Percentiles rank a stretch among this genome's conserved stretches.
These are phyloP conservation scores for Hirudinaria manillensis DNA, from an alignment of 2,888 invertebrate species.

Conservation along the genomic window DNA sequence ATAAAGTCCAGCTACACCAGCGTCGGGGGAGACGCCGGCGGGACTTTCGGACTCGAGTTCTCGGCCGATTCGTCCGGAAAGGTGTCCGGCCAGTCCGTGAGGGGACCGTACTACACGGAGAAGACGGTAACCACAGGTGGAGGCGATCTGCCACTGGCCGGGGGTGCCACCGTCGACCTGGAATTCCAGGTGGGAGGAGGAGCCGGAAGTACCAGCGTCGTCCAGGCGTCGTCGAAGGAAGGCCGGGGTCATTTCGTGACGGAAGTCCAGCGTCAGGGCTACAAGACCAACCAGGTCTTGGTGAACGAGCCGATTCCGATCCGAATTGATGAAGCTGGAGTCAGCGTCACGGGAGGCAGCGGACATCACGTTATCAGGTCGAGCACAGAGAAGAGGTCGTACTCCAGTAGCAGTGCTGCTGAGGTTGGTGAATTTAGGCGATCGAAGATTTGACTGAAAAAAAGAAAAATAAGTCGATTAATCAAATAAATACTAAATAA, in stretches of 20 bases:
- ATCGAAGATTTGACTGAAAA: no score
- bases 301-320: neutral
- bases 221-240: neutral
- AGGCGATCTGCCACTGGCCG: neutral
- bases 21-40: neutral
- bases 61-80: neutral
- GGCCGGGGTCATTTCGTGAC: neutral
- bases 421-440: no score
- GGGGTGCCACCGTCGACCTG: neutral
- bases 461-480: no score
- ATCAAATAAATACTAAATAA: no score
- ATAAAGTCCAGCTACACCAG: neutral
- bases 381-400: constrained; percentile 15
- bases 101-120: constrained; percentile 18
- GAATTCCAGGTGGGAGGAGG: neutral
- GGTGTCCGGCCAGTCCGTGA: neutral
- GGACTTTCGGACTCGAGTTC: neutral
- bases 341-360: neutral
- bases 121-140: constrained; percentile 15
- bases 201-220: neutral
- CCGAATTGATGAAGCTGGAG: neutral
- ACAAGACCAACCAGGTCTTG: neutral
- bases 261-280: constrained; percentile 13
- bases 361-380: neutral
- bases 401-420: neutral